A percentile compares a stretch with the other conserved stretches of the same genome.
Conservation (phyloP, 2,113 vertebrate genomes). For the Amphilophus citrinellus region DNA sequence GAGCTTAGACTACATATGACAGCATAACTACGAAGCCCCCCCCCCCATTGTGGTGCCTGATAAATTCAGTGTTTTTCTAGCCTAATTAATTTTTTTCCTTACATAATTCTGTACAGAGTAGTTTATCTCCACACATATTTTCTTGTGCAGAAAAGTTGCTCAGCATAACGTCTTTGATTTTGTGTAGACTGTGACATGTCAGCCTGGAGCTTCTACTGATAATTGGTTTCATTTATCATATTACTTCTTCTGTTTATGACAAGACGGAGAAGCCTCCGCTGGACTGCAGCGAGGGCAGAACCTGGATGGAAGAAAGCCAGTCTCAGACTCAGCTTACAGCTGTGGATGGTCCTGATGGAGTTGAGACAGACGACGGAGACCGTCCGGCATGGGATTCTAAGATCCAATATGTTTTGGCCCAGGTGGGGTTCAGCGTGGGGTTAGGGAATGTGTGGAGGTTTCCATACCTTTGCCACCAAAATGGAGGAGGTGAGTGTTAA, state of each 20-base stretch:
- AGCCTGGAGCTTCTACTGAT: not conserved
- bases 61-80: not conserved
- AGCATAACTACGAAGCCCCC: not conserved
- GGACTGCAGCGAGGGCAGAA: slow-evolving; percentile 48
- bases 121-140: not conserved
- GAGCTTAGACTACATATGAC: not conserved
- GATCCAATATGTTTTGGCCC: slow-evolving; percentile 95
- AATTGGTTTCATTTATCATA: not conserved
- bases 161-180: not conserved
- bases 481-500: slow-evolving; percentile 91
- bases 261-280: slow-evolving; percentile 78
- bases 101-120: not conserved
- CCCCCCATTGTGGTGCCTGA: not conserved
- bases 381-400: slow-evolving; percentile 97
- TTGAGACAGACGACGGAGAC: slow-evolving; percentile 25
- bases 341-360: not conserved
- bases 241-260: not conserved
- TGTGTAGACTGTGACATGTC: not conserved
- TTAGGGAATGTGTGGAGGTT: slow-evolving; percentile 98
- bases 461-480: slow-evolving; percentile 98
- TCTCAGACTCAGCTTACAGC: slow-evolving; percentile 62
- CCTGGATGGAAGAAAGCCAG: slow-evolving; percentile 61
- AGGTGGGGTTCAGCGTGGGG: slow-evolving; percentile 97
- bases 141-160: not conserved
- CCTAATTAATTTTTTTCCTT: not conserved